Evolutionary conservation across 1,140 invertebrate genomes (phyloP).

Genomic region (Zaprionus tsacasi): DNA sequence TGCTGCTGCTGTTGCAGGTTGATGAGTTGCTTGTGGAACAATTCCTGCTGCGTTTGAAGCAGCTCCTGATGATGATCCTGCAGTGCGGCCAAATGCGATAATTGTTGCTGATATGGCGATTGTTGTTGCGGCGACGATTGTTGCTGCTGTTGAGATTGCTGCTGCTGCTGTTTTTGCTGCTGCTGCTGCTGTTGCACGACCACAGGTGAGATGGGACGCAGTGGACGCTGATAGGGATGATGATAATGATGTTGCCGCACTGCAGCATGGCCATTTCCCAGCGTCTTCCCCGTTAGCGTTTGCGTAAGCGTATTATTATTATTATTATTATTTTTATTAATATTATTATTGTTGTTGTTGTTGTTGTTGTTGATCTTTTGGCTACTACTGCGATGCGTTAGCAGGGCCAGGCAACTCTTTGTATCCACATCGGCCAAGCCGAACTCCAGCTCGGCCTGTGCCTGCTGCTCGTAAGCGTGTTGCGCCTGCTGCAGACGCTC

Average conservation of each 20-base stretch:
- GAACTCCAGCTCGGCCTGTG: constrained; percentile 67
- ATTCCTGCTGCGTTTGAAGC: constrained; percentile 66
- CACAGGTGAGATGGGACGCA: constrained; percentile 54
- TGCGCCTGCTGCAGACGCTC: constrained; percentile 69
- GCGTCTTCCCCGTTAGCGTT: constrained; percentile 24
- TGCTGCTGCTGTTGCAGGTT: constrained; percentile 69
- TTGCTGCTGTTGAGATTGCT: constrained; percentile 26
- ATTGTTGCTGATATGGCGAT: constrained; percentile 67
- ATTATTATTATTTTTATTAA: too few relatives aligned
- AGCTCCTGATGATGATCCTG: constrained; percentile 73
- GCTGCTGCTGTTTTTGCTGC: constrained; percentile 36
- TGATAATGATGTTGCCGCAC: constrained; percentile 45
- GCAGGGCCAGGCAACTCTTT: constrained; percentile 51
- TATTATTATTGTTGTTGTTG: too few relatives aligned
- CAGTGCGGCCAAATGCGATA: constrained; percentile 63
- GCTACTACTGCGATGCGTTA: constrained; percentile 53
- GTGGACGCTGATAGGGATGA: constrained; percentile 71
- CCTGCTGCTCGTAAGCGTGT: constrained; percentile 70
- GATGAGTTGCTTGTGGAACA: constrained; percentile 69
- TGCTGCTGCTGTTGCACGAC: constrained; percentile 32
- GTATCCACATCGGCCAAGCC: constrained; percentile 66
- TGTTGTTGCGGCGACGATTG: constrained; percentile 25
- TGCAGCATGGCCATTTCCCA: constrained; percentile 20
- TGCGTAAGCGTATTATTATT: constrained; percentile 41
- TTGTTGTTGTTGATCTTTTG: constrained; percentile 10